Conservation (phyloP, 2,113 vertebrate species). For the Morone chrysops region DNA sequence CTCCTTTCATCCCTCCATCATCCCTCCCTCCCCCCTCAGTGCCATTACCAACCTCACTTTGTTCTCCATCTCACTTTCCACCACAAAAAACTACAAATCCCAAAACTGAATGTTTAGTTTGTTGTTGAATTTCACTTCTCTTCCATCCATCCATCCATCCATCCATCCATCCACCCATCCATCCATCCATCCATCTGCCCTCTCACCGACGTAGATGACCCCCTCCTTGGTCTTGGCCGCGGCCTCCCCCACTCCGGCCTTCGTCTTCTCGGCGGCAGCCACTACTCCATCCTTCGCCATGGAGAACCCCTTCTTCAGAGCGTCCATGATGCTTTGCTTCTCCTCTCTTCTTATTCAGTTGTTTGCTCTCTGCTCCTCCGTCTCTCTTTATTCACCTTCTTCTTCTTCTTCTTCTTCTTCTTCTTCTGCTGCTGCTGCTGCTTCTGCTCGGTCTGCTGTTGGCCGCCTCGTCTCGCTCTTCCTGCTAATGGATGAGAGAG, state of each 20-base stretch:
- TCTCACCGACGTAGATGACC: conserved; percentile 89
- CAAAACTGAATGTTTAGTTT: too few species aligned
- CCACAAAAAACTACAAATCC: too few species aligned
- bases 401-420: neutral
- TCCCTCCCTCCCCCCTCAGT: too few species aligned
- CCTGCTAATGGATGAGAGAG: conserved; percentile 48
- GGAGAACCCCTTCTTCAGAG: conserved; percentile 96
- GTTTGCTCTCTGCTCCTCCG: neutral
- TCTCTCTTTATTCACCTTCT: neutral
- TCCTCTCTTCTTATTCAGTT: neutral
- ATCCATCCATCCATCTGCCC: conserved; percentile 5
- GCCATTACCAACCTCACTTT: too few species aligned
- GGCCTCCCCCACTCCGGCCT: conserved; percentile 97
- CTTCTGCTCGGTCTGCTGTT: conserved; percentile 31
- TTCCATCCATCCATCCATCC: neutral
- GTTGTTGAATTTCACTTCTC: neutral
- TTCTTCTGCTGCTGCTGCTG: conserved; percentile 18
- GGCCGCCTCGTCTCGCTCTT: conserved; percentile 37
- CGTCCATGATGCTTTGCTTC: conserved; percentile 86
- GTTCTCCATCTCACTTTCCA: too few species aligned
- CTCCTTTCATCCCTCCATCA: too few species aligned
- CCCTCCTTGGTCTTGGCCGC: conserved; percentile 98
- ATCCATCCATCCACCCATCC: neutral
- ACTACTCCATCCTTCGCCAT: conserved; percentile 96
- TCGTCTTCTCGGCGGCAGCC: conserved; percentile 98